Base-by-base conservation (phyloP, 2,797 vertebrate species). In the Ctenopoma multispine region DNA sequence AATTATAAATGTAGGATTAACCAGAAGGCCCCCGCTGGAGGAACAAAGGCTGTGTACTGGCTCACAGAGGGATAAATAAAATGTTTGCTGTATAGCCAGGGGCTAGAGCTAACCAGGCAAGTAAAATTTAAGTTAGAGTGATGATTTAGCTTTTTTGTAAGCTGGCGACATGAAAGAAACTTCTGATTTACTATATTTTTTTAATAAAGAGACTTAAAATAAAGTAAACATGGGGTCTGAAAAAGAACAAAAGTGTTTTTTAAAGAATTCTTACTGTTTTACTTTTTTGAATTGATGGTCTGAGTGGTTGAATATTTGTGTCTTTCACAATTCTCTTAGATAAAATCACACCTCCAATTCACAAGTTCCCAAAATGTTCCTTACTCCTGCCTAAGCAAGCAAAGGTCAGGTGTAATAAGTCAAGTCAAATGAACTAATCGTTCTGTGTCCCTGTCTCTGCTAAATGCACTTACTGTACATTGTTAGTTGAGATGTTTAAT, bases 1-100 rank as follows among this genome's bases (percentile, higher is more conserved):
- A 61, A 69, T 73, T 76, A 59, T 47, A 69, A 78, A 77, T 31
- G 50, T 63, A 53, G 48, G 63, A 69, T 75, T 41, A 72, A 24
- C 71, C 56, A 57, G 64, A 29, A 58, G 51, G 69, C 1, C 54
- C 50, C 54, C 55, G 64, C 24, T 75, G 54, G 27, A 65, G 66
- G 63, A 69, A 77, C 54, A 71, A 44, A 71, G 38, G 59, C 62
- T 65, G 53, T 41, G 38, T 21, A 48, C 40, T 34, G 57, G 23
- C 48, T 75, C 60, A 70, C 12, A 41, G 34, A 69, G 49, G 27
- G n/a, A 58, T 58, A 34, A 43, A 17, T 43, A 43, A 44, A 64
- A 43, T 50, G 13, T 57, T 17, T 56, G 46, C 40, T 40, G 5
- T 40, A 15, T 48, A 48, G 77, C 64, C 38, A 31, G 27, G 1